phyloP scores from a whole-genome alignment of 2,113 vertebrate genomes.

The Hippopotamus amphibius region DNA sequence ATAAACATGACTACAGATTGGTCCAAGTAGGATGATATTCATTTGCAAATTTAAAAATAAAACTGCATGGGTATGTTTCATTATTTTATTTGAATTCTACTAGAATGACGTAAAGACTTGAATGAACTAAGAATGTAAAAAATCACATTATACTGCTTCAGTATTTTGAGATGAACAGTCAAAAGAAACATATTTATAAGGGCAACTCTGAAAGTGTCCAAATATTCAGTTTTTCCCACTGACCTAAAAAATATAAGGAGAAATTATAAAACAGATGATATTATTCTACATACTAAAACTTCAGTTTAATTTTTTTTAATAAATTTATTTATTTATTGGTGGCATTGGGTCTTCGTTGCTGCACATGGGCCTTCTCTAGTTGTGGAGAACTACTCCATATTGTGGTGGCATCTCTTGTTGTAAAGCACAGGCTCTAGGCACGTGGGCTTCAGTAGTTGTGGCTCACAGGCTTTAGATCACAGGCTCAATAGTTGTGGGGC shows the following conservation, averaged over 20 bases:
- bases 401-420: no score
- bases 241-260: not conserved
- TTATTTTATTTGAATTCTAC: slow-evolving; percentile 44
- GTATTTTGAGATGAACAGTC: not conserved
- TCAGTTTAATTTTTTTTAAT: not conserved
- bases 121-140: slow-evolving; percentile 5
- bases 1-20: slow-evolving; percentile 36
- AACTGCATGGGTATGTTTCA: not conserved
- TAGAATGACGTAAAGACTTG: not conserved
- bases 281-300: not conserved
- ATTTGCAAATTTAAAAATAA: slow-evolving; percentile 68
- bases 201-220: not conserved
- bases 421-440: no score
- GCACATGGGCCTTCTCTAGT: no score
- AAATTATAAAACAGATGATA: not conserved
- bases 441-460: no score
- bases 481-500: no score
- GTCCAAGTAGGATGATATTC: not conserved
- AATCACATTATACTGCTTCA: not conserved
- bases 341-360: no score
- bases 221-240: not conserved
- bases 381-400: no score
- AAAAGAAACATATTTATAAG: not conserved
- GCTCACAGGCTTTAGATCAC: no score
- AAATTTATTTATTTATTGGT: not conserved